Conservation (phyloP, 2,113 vertebrate species). For the Ascaphus truei region DNA sequence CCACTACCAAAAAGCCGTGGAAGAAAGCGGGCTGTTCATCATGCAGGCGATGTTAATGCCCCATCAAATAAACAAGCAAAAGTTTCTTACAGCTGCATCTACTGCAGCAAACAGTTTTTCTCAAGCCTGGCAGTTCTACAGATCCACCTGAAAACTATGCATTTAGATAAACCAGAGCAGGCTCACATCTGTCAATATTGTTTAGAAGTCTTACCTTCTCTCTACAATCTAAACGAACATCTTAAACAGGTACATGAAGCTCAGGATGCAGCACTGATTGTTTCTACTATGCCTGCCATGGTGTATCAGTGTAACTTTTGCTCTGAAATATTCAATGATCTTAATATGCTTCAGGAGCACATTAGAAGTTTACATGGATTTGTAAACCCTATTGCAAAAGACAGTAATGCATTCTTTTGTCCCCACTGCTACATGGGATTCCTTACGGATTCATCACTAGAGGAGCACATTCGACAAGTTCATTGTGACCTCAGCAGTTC, state of each 20-base stretch:
- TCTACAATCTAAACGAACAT: constrained; percentile 94
- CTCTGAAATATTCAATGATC: constrained; percentile 86
- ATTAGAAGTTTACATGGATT: constrained; percentile 94
- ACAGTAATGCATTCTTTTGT: constrained; percentile 98
- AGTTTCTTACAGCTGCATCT: constrained; percentile 92
- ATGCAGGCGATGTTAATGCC: constrained; percentile 74
- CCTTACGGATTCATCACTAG: constrained; percentile 91
- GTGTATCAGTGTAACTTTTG: constrained; percentile 98
- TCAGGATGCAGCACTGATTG: constrained; percentile 83
- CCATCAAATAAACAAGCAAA: constrained; percentile 86
- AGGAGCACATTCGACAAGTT: constrained; percentile 93
- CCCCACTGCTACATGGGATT: constrained; percentile 98
- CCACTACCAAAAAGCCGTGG: constrained; percentile 88
- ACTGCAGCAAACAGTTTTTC: constrained; percentile 95
- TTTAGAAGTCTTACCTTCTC: constrained; percentile 92
- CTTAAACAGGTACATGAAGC: constrained; percentile 92
- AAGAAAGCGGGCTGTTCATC: constrained; percentile 85
- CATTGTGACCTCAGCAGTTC: constrained; percentile 90
- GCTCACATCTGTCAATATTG: constrained; percentile 96
- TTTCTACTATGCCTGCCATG: constrained; percentile 79
- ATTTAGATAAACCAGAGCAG: constrained; percentile 94
- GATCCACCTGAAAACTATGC: constrained; percentile 95
- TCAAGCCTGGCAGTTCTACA: constrained; percentile 92
- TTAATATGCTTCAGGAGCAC: constrained; percentile 95
- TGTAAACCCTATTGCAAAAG: constrained; percentile 86